Evolutionary conservation across 2,797 vertebrate genomes (phyloP).

Genomic region (Molossus molossus): DNA sequence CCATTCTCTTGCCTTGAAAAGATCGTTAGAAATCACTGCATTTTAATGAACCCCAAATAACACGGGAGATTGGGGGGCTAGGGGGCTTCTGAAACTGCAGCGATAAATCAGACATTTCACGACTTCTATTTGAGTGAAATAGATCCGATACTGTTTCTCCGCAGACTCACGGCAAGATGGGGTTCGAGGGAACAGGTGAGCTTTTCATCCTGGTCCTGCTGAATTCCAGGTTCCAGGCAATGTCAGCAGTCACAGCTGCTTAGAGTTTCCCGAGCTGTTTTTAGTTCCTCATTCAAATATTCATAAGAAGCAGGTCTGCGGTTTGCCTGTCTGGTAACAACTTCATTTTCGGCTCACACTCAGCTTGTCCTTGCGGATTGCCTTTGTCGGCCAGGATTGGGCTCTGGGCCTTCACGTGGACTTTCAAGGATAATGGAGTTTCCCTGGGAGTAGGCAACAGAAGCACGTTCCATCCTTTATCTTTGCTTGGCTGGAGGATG

Average conservation of each 20-base stretch:
- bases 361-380: constrained; percentile 87
- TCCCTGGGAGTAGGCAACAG: constrained; percentile 88
- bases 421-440: constrained; percentile 90
- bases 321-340: constrained; percentile 92
- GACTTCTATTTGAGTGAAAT: constrained; percentile 68
- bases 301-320: constrained; percentile 92
- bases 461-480: constrained; percentile 91
- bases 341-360: constrained; percentile 91
- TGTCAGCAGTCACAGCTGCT: constrained; percentile 95
- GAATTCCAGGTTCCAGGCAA: constrained; percentile 89
- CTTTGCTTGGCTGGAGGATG: constrained; percentile 89
- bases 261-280: constrained; percentile 93
- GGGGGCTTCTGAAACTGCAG: constrained; percentile 79
- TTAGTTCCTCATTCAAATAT: constrained; percentile 97
- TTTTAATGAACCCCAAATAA: constrained; percentile 86
- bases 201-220: constrained; percentile 87
- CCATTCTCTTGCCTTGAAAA: constrained; percentile 80
- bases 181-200: constrained; percentile 79
- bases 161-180: background rate
- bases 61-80: constrained; percentile 61
- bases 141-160: constrained; percentile 70
- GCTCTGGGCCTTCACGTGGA: constrained; percentile 81
- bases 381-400: constrained; percentile 83
- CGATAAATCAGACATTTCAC: constrained; percentile 55
- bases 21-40: constrained; percentile 83